These are phyloP conservation scores for Macquaria australasica DNA, from an alignment of 2,113 vertebrate species.

Conservation along the genomic window DNA sequence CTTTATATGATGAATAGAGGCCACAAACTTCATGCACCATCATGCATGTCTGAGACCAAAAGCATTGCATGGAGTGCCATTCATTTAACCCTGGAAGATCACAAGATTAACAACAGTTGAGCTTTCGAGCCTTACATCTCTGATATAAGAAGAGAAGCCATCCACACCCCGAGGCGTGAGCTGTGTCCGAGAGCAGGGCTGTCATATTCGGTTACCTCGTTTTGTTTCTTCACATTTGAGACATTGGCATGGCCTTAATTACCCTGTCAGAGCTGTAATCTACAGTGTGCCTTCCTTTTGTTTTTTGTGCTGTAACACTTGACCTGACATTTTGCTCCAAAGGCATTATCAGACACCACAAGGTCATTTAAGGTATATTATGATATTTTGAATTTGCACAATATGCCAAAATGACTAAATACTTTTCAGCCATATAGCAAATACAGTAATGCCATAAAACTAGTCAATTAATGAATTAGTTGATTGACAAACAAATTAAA, in stretches of 20 bases:
- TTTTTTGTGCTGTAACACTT: background rate
- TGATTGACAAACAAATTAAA: background rate
- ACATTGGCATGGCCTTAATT: conserved; percentile 53
- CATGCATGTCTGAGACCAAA: conserved; percentile 23
- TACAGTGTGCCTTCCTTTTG: background rate
- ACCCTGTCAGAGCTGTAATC: conserved; percentile 38
- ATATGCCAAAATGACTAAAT: background rate
- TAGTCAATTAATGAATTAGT: background rate
- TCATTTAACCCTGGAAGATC: conserved; percentile 41
- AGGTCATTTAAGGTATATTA: background rate
- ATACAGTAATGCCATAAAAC: background rate
- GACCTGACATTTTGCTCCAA: background rate
- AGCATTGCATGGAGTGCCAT: conserved; percentile 3
- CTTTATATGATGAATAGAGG: conserved; percentile 1
- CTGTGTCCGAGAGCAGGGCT: conserved; percentile 45
- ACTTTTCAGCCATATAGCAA: background rate
- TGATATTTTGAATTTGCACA: background rate
- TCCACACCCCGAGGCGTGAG: conserved; percentile 47
- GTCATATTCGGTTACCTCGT: conserved; percentile 57
- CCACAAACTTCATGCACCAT: conserved; percentile 1
- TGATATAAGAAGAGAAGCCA: conserved; percentile 31
- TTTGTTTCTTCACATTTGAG: conserved; percentile 28
- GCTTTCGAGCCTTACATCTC: conserved; percentile 47
- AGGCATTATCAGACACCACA: background rate
- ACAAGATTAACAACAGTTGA: conserved; percentile 40